Conservation (phyloP, 2,113 vertebrate genomes). For the Sapayoa aenigma region DNA sequence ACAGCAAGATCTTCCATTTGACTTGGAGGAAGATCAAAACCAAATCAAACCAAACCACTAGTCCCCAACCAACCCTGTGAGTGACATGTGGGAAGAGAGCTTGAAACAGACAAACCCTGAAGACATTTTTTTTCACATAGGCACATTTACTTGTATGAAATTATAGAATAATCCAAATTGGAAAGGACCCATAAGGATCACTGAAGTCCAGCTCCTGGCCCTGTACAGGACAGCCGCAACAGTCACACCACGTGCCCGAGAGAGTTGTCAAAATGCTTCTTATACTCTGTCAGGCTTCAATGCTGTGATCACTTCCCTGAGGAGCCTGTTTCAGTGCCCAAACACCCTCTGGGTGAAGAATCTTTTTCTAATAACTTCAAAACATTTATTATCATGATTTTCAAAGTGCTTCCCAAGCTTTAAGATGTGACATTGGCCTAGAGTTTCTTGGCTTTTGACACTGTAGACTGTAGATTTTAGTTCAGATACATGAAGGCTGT, state of each 20-base stretch:
- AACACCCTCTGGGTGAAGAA: not conserved
- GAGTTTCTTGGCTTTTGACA: not conserved
- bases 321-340: not conserved
- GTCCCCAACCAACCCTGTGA: not conserved
- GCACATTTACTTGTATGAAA: no score
- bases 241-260: not conserved
- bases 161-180: no score
- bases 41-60: not conserved
- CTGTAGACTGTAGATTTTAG: not conserved
- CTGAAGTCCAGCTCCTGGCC: not conserved
- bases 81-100: not conserved
- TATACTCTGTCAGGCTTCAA: not conserved
- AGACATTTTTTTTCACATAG: not conserved
- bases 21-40: not conserved
- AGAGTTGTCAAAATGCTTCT: not conserved
- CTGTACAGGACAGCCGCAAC: not conserved
- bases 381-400: not conserved
- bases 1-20: not conserved
- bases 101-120: not conserved
- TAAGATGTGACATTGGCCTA: not conserved
- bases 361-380: not conserved
- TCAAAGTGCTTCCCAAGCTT: not conserved
- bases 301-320: not conserved
- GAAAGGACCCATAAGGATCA: not conserved
- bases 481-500: not conserved